A percentile compares a stretch with the other conserved stretches of the same genome.
Evolutionary conservation across 2,113 vertebrate genomes (phyloP).

Genomic region (Gymnarchus niloticus): DNA sequence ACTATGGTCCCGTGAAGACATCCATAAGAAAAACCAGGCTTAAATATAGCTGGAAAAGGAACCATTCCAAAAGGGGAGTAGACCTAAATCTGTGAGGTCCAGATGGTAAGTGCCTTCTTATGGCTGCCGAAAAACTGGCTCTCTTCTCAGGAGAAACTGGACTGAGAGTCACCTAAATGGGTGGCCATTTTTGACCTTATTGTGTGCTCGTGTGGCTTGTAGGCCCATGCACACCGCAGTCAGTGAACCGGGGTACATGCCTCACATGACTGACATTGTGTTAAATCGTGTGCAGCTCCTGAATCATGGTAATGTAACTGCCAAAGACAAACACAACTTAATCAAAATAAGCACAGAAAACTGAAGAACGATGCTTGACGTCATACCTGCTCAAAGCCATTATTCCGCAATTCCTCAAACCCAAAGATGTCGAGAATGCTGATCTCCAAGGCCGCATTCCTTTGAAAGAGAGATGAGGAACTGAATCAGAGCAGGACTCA

Average conservation of each 20-base stretch:
- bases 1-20: neutral
- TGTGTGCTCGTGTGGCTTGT: neutral
- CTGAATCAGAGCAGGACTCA: no score
- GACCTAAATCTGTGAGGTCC: neutral
- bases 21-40: neutral
- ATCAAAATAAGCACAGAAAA: neutral
- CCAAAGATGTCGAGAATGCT: constrained; percentile 89
- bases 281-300: neutral
- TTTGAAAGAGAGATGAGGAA: constrained; percentile 39
- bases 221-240: neutral
- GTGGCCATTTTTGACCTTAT: neutral
- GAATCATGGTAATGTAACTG: neutral
- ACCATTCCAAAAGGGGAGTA: neutral
- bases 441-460: constrained; percentile 73
- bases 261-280: no score
- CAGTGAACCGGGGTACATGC: no score
- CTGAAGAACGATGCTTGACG: neutral
- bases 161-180: neutral
- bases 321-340: no score
- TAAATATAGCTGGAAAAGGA: neutral
- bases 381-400: constrained; percentile 85
- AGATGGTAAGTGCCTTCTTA: neutral
- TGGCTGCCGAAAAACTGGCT: neutral
- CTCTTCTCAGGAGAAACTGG: neutral
- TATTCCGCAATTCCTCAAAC: constrained; percentile 87